These are phyloP conservation scores for Sinella curviseta DNA, from an alignment of 1,140 invertebrate genomes.

Conservation along the genomic window DNA sequence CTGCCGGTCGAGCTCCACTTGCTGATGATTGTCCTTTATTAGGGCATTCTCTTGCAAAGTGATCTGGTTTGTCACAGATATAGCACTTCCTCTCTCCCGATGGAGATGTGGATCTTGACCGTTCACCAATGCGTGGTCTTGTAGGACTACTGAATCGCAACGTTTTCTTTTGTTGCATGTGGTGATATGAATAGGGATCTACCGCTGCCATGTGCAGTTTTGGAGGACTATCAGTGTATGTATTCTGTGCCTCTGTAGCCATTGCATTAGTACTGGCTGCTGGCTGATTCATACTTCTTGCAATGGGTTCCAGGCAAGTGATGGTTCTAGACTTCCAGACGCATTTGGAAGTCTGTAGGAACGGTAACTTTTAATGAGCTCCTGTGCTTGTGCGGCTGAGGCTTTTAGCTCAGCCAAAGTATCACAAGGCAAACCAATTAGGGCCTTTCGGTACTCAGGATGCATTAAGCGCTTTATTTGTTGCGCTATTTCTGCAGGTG, in stretches of 20 bases:
- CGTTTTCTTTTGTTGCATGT: neutral
- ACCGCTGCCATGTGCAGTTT: neutral
- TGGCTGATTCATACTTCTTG: no score
- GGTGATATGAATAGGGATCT: slow-evolving; percentile 27
- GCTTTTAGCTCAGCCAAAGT: slow-evolving; percentile 21
- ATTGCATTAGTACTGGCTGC: no score
- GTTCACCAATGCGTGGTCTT: no score
- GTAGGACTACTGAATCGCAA: neutral
- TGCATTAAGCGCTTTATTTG: slow-evolving; percentile 16
- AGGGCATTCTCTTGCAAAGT: neutral
- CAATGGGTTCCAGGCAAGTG: slow-evolving; percentile 15
- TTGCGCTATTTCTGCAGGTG: neutral
- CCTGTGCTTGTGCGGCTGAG: slow-evolving; percentile 19
- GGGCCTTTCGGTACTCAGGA: slow-evolving; percentile 8
- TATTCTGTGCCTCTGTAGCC: no score
- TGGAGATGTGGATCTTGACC: neutral
- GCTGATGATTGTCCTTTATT: neutral
- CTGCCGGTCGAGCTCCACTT: no score
- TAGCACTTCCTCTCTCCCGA: no score
- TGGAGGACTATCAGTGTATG: neutral
- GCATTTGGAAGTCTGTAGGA: slow-evolving; percentile 19
- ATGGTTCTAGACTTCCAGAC: slow-evolving; percentile 19
- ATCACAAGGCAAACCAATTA: neutral
- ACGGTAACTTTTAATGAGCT: no score
- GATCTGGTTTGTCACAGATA: neutral